phyloP scores from a whole-genome alignment of 1,140 invertebrate species.

The Papilio glaucus region DNA sequence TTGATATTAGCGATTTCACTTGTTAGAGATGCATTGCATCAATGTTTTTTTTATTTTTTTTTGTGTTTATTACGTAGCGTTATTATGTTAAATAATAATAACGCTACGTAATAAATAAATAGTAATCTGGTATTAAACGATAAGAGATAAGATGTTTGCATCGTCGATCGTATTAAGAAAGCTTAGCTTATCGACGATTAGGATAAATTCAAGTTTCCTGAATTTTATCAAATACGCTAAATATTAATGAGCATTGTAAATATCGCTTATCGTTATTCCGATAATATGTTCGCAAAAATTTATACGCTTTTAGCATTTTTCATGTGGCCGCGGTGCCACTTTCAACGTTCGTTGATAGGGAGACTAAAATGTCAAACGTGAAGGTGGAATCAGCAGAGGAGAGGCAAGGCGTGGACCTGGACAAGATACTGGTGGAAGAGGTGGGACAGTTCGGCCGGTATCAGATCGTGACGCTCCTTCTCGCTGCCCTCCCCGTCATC shows the following conservation, averaged over 20 bases:
- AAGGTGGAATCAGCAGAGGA: constrained; percentile 38
- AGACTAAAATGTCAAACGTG: constrained; percentile 44
- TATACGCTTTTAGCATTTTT: background rate
- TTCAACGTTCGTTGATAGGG: too few relatives aligned
- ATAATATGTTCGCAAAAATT: background rate
- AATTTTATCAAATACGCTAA: constrained; percentile 9
- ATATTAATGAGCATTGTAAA: constrained; percentile 19
- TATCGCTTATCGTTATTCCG: background rate
- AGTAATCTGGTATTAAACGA: background rate
- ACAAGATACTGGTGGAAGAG: constrained; percentile 63
- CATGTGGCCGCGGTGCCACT: background rate
- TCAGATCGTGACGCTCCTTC: constrained; percentile 60
- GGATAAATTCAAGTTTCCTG: background rate
- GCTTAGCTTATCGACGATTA: background rate
- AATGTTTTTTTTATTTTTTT: too few relatives aligned
- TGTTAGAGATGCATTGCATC: too few relatives aligned
- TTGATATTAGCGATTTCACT: too few relatives aligned
- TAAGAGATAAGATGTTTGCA: background rate
- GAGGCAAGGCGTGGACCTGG: constrained; percentile 56
- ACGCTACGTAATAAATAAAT: background rate
- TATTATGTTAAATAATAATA: too few relatives aligned
- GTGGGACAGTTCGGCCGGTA: constrained; percentile 69
- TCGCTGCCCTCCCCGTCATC: constrained; percentile 67
- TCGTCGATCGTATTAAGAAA: background rate
- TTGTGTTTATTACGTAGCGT: too few relatives aligned